These are phyloP conservation scores for Percopsis omiscomaycus DNA, from an alignment of 2,797 vertebrate genomes.

Conservation along the genomic window DNA sequence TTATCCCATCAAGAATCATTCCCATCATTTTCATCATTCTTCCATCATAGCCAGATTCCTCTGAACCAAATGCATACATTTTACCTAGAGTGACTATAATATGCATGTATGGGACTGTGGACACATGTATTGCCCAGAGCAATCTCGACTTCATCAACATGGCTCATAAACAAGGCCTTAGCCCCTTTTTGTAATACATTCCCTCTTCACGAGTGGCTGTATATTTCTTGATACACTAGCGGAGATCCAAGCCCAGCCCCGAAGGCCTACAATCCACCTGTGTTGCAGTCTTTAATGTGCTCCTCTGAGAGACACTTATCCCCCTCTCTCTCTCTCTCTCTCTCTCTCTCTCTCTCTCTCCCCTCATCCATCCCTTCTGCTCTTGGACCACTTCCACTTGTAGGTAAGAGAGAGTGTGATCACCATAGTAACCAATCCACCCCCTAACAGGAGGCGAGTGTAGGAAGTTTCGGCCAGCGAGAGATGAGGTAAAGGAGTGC, in stretches of 20 bases:
- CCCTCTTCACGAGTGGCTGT: conserved; percentile 48
- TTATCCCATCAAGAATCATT: background rate
- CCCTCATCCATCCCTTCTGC: conserved; percentile 26
- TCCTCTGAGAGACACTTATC: conserved; percentile 66
- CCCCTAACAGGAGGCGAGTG: too few relatives aligned
- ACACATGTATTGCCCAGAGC: conserved; percentile 16
- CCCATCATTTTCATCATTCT: background rate
- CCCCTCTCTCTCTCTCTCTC: conserved; percentile 25
- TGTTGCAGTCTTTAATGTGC: conserved; percentile 66
- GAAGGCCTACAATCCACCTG: conserved; percentile 56
- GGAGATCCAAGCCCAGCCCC: conserved; percentile 54
- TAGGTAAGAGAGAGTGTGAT: conserved; percentile 26
- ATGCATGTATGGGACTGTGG: conserved; percentile 13
- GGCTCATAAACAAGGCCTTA: conserved; percentile 40
- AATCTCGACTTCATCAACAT: conserved; percentile 40
- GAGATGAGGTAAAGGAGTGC: too few relatives aligned
- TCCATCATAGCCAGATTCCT: background rate
- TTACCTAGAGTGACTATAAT: conserved; percentile 6
- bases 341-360: conserved; percentile 18
- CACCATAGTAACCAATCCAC: too few relatives aligned
- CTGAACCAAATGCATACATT: conserved; percentile 9
- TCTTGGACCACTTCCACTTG: conserved; percentile 48
- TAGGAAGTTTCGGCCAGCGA: too few relatives aligned
- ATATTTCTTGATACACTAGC: conserved; percentile 58
- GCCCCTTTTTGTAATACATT: conserved; percentile 42